Percentiles rank a stretch among this genome's conserved stretches.
Conservation (phyloP, 2,113 vertebrate species). For the Rhinopomastus cyanomelas region DNA sequence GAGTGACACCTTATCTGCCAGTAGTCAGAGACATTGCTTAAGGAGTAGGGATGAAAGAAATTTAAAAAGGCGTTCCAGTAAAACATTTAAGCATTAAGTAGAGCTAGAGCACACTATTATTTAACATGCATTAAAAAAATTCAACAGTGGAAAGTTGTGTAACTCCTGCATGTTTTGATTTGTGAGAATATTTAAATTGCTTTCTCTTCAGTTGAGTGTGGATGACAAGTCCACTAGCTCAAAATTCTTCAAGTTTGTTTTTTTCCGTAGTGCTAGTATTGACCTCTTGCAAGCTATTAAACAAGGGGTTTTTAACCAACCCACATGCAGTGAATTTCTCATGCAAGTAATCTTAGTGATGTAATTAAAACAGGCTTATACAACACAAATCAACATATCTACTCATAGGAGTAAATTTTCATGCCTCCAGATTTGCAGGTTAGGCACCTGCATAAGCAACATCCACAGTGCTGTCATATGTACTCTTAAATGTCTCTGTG, state of each 20-base stretch:
- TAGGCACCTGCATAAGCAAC: not conserved
- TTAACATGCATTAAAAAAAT: constrained; percentile 12
- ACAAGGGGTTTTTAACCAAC: not conserved
- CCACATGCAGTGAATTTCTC: not conserved
- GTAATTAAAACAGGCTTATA: constrained; percentile 25
- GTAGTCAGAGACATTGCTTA: not conserved
- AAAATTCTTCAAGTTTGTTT: not conserved
- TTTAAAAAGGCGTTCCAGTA: constrained; percentile 18
- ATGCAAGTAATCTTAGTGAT: not conserved
- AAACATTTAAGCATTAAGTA: constrained; percentile 11
- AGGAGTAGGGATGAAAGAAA: not conserved
- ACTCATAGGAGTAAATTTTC: not conserved
- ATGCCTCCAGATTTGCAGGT: not conserved
- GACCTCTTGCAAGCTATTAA: not conserved
- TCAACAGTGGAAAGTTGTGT: not conserved
- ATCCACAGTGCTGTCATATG: not conserved
- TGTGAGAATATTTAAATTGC: constrained; percentile 26
- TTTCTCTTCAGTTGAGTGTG: not conserved
- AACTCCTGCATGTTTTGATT: not conserved
- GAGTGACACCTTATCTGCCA: not conserved
- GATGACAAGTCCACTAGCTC: not conserved
- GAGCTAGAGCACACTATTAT: not conserved
- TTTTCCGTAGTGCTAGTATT: not conserved
- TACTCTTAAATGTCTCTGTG: not conserved
- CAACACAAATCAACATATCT: not conserved